Percentiles rank a stretch among this genome's conserved stretches.
Evolutionary conservation across 2,113 vertebrate species (phyloP).

Genomic region (Myocastor coypus): DNA sequence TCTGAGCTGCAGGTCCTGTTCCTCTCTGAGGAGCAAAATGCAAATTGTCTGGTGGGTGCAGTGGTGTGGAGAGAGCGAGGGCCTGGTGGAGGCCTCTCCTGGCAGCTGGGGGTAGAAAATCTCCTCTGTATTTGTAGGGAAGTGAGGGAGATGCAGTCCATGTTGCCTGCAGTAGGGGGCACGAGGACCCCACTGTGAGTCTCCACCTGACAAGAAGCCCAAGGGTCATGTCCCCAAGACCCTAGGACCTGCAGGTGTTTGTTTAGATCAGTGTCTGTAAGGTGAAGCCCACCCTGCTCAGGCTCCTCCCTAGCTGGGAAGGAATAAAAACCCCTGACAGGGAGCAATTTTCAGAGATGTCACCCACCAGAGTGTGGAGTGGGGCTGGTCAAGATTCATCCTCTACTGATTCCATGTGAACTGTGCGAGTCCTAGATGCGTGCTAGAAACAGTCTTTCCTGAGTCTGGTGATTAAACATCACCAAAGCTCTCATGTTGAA

Average conservation of each 20-base stretch:
- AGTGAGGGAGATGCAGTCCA: not conserved
- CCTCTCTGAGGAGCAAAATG: not conserved
- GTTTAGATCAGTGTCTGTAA: not conserved
- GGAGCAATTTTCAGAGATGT: not conserved
- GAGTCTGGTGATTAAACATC: not conserved
- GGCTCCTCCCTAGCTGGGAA: not conserved
- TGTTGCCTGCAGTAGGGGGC: too few relatives aligned
- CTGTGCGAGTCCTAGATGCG: not conserved
- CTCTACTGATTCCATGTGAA: not conserved
- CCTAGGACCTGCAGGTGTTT: not conserved
- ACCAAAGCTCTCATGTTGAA: not conserved
- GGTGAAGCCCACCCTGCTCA: not conserved
- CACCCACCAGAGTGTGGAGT: not conserved
- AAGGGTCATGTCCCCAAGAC: not conserved
- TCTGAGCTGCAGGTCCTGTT: not conserved
- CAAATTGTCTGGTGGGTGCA: not conserved
- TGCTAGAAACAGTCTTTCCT: not conserved
- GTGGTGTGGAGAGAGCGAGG: not conserved
- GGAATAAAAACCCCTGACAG: not conserved
- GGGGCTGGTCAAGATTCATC: not conserved
- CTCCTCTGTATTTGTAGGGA: not conserved
- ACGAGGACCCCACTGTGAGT: not conserved
- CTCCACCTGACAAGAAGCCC: rapidly evolving
- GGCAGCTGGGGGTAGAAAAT: not conserved
- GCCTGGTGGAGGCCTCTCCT: not conserved